Evolutionary conservation across 2,888 invertebrate species (phyloP).

Genomic region (Stenchaetothrips biformis): DNA sequence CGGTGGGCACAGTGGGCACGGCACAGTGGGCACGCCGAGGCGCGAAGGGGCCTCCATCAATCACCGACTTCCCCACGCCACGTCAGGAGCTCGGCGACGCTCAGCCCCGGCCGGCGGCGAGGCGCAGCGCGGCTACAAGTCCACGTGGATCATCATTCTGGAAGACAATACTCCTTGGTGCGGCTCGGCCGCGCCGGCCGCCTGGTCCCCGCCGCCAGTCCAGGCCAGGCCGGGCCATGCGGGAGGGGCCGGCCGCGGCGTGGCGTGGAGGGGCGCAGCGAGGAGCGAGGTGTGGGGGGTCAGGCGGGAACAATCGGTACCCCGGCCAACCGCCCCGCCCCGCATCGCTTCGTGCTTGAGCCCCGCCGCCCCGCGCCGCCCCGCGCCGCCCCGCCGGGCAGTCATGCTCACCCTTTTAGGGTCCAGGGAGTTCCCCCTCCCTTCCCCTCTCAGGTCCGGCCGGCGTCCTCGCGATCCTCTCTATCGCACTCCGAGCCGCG

Average conservation of each 20-base stretch:
- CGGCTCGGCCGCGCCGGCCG: background rate
- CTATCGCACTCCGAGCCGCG: background rate
- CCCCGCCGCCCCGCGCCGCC: background rate
- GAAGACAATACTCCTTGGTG: slow-evolving; percentile 5
- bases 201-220: background rate
- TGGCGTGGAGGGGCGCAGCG: background rate
- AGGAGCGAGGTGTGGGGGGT: slow-evolving; percentile 1
- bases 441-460: background rate
- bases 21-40: too few relatives aligned
- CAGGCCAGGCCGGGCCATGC: too few relatives aligned
- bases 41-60: background rate
- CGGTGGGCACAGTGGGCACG: too few relatives aligned
- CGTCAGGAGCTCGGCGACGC: background rate
- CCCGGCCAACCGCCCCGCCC: background rate
- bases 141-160: slow-evolving; percentile 20
- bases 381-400: background rate
- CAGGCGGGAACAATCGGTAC: slow-evolving; percentile 17
- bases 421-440: background rate
- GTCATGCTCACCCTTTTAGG: slow-evolving; percentile 24
- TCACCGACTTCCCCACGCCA: background rate
- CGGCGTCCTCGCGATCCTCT: background rate
- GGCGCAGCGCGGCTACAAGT: background rate
- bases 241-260: background rate
- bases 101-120: background rate
- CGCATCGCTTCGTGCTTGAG: background rate